A percentile compares a stretch with the other conserved stretches of the same genome.
Conservation (phyloP, 2,113 vertebrate species). For the Ammospiza caudacuta region DNA sequence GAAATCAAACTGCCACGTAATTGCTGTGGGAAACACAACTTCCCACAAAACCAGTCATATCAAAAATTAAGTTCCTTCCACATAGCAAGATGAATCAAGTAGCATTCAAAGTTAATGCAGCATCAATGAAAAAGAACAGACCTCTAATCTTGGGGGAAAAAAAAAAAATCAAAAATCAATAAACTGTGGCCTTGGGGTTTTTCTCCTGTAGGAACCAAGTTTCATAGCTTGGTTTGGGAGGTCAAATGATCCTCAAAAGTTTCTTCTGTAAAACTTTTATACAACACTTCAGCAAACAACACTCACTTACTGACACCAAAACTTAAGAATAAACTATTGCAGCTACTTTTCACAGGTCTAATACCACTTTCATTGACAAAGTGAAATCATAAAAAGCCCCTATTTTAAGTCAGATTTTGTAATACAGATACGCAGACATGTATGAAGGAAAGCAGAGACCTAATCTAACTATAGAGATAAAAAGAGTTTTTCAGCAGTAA, state of each 20-base stretch:
- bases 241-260: not conserved
- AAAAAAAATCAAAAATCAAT: not conserved
- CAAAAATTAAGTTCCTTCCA: not conserved
- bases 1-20: not conserved
- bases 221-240: not conserved
- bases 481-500: not conserved
- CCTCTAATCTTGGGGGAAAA: not conserved
- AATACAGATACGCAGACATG: rapidly evolving
- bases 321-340: not conserved
- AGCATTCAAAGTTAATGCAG: not conserved
- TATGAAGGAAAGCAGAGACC: not conserved
- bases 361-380: not conserved
- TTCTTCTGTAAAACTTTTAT: not conserved
- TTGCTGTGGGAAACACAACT: not conserved
- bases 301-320: not conserved
- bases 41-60: not conserved
- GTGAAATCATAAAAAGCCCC: rapidly evolving
- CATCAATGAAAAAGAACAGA: not conserved
- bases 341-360: not conserved
- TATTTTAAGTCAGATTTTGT: not conserved
- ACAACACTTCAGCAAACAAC: not conserved
- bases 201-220: not conserved
- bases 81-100: not conserved
- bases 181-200: not conserved
- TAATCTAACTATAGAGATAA: not conserved